These are phyloP conservation scores for Perithous albicinctus DNA, from an alignment of 2,888 invertebrate genomes.

Conservation along the genomic window DNA sequence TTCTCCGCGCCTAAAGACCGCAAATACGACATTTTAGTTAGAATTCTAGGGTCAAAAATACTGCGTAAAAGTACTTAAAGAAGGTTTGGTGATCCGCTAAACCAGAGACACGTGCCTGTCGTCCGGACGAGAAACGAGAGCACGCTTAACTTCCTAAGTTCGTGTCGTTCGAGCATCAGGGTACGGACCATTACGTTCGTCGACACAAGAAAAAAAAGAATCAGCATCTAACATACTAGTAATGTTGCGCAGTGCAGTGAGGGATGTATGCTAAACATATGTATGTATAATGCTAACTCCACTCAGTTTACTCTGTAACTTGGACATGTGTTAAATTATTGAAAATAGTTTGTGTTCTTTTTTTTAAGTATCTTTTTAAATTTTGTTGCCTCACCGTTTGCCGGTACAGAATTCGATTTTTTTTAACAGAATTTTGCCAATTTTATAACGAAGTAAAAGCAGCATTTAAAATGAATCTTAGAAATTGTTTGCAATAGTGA, in stretches of 20 bases:
- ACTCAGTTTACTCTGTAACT: not conserved
- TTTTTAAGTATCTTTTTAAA: too few species aligned
- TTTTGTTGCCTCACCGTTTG: too few species aligned
- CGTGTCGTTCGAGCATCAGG: constrained; percentile 62
- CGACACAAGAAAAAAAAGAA: constrained; percentile 44
- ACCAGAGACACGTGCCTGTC: constrained; percentile 59
- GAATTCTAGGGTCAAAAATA: constrained; percentile 32
- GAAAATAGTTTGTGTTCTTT: not conserved
- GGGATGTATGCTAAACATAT: not conserved
- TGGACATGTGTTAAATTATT: not conserved
- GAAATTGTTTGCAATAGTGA: too few species aligned
- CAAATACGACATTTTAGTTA: constrained; percentile 42
- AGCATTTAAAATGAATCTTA: too few species aligned
- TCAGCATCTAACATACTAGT: not conserved
- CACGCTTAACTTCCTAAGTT: constrained; percentile 58
- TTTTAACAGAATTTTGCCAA: too few species aligned
- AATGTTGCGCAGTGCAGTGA: not conserved
- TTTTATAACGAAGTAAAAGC: too few species aligned
- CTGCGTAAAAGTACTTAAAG: not conserved
- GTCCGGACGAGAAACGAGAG: constrained; percentile 31
- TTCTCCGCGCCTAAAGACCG: not conserved
- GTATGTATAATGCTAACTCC: not conserved
- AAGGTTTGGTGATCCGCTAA: constrained; percentile 38
- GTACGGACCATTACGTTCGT: constrained; percentile 52
- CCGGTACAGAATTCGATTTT: too few species aligned